A percentile compares a stretch with the other conserved stretches of the same genome.
These are phyloP conservation scores for Tragelaphus strepsiceros DNA, from an alignment of 2,113 vertebrate genomes.

Conservation along the genomic window DNA sequence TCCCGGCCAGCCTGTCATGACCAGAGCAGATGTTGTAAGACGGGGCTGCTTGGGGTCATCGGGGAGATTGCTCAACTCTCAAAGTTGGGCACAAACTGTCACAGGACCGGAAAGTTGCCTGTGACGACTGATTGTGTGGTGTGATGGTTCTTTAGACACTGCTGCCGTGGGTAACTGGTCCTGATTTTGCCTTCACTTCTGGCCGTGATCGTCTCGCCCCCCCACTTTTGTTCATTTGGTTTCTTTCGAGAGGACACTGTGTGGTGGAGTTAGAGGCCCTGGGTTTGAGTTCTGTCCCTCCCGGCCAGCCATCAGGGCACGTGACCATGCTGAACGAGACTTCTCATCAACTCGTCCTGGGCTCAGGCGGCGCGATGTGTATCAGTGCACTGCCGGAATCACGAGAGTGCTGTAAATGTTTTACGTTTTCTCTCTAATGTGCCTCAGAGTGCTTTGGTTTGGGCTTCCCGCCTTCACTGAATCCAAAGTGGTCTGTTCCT, in stretches of 20 bases:
- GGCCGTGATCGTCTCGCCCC: background rate
- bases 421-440: accelerated
- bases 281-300: too few relatives aligned
- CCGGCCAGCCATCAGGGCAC: accelerated
- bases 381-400: background rate
- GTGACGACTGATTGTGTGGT: accelerated
- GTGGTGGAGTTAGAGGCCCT: background rate
- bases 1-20: background rate
- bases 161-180: accelerated
- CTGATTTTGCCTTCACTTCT: accelerated
- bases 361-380: accelerated
- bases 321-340: accelerated
- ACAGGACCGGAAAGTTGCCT: background rate
- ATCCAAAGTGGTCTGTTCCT: background rate
- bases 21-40: background rate
- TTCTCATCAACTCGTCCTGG: accelerated
- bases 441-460: background rate
- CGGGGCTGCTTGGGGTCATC: background rate
- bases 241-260: background rate
- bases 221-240: accelerated
- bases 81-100: background rate
- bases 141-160: background rate
- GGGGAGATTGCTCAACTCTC: background rate
- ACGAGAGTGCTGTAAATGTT: accelerated
- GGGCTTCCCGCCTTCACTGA: background rate